Percentiles rank a stretch among this genome's conserved stretches.
Evolutionary conservation across 1,140 invertebrate species (phyloP).

Genomic region (Oreohelix idahoensis): DNA sequence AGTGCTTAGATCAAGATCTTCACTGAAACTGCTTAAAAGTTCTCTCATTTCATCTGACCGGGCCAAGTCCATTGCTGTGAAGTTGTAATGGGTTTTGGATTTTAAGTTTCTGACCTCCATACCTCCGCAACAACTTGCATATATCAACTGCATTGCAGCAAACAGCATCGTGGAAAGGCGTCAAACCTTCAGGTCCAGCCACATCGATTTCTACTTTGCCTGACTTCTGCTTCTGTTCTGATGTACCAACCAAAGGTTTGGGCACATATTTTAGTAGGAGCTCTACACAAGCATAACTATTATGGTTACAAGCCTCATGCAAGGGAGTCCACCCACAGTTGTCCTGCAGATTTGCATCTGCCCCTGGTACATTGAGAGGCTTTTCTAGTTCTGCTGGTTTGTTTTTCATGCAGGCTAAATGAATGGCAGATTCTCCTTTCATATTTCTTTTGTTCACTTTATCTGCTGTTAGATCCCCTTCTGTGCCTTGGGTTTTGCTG

Average conservation of each 20-base stretch:
- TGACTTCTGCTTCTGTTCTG: conserved; percentile 3
- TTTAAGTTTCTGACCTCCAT: conserved; percentile 58
- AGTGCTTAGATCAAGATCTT: neutral
- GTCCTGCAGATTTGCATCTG: conserved; percentile 77
- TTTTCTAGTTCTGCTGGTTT: neutral
- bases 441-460: conserved; percentile 12
- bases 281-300: conserved; percentile 84
- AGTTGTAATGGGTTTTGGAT: conserved; percentile 44
- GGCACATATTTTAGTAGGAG: conserved; percentile 78
- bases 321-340: conserved; percentile 92
- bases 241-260: conserved; percentile 49
- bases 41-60: conserved; percentile 51
- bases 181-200: conserved; percentile 55
- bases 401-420: conserved; percentile 11
- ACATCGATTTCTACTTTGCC: conserved; percentile 60
- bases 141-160: conserved; percentile 52
- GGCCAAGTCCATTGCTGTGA: conserved; percentile 58
- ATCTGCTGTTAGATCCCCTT: neutral
- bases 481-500: neutral
- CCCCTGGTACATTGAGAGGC: conserved; percentile 43
- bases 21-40: conserved; percentile 21
- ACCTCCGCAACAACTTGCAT: conserved; percentile 58
- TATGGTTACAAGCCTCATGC: conserved; percentile 93
- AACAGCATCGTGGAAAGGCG: conserved; percentile 69
- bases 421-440: conserved; percentile 32